A percentile compares a stretch with the other conserved stretches of the same genome.
These are phyloP conservation scores for Magallana gigas DNA, from an alignment of 1,140 invertebrate genomes.

Conservation along the genomic window DNA sequence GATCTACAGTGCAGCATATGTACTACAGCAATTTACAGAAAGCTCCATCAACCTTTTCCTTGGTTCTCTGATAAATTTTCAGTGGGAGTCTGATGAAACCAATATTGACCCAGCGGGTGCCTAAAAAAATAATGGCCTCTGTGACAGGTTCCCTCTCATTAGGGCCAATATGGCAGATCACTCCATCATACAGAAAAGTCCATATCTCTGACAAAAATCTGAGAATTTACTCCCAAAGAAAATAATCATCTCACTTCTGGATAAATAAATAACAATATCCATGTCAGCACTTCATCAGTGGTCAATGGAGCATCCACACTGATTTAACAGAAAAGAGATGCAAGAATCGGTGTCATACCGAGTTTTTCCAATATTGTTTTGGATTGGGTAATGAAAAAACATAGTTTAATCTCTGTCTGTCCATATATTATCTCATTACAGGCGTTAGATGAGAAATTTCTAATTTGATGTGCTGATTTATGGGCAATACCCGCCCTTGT, in stretches of 20 bases:
- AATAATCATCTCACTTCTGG: not conserved
- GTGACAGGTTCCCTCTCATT: not conserved
- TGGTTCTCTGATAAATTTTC: no score
- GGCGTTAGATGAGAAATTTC: not conserved
- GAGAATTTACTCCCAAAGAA: slow-evolving; percentile 31
- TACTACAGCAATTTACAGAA: no score
- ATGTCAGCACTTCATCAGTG: not conserved
- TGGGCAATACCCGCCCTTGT: not conserved
- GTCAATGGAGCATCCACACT: not conserved
- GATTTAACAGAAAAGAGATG: not conserved
- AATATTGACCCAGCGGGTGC: no score
- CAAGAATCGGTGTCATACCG: not conserved
- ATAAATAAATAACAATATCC: slow-evolving; percentile 9
- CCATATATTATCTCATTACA: not conserved
- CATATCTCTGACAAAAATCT: not conserved
- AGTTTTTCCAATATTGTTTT: not conserved
- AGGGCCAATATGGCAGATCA: not conserved
- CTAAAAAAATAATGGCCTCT: no score
- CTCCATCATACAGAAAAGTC: not conserved
- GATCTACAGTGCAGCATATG: no score
- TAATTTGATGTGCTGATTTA: slow-evolving; percentile 10
- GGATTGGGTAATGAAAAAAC: slow-evolving; percentile 9
- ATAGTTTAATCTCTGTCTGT: not conserved
- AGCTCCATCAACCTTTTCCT: no score
- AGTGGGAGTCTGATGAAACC: no score